These are phyloP conservation scores for Pegoplata infirma DNA, from an alignment of 2,888 invertebrate species.

Conservation along the genomic window DNA sequence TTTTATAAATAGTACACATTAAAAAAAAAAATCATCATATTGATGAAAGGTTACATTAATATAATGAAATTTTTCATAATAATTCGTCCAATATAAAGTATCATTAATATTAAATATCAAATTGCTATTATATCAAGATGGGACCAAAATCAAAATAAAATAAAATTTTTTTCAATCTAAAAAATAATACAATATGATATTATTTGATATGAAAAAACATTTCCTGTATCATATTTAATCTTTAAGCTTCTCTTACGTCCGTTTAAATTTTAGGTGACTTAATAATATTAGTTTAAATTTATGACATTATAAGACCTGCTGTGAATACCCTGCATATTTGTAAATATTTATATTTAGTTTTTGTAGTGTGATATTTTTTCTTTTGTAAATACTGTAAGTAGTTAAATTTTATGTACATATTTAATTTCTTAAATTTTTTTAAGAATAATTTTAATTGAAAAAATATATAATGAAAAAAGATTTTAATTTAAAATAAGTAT, in stretches of 20 bases:
- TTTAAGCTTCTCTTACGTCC: too few species aligned
- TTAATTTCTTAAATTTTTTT: slow-evolving; percentile 22
- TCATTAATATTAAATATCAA: too few species aligned
- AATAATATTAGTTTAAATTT: slow-evolving; percentile 11
- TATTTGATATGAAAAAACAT: too few species aligned
- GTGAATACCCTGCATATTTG: not conserved
- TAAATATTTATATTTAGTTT: not conserved
- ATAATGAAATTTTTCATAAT: slow-evolving; percentile 17
- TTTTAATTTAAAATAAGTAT: not conserved
- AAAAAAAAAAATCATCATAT: too few species aligned
- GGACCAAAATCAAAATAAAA: not conserved
- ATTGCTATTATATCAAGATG: too few species aligned
- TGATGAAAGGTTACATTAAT: too few species aligned
- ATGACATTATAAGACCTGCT: slow-evolving; percentile 26
- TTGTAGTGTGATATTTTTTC: slow-evolving; percentile 36
- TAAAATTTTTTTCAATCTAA: too few species aligned
- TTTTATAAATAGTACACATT: not conserved
- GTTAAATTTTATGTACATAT: slow-evolving; percentile 30
- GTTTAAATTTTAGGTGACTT: too few species aligned
- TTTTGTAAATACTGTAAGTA: slow-evolving; percentile 48
- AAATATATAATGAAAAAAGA: not conserved
- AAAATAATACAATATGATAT: too few species aligned
- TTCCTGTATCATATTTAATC: too few species aligned
- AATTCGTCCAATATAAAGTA: not conserved
- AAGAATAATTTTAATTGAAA: not conserved